A percentile compares a stretch with the other conserved stretches of the same genome.
Conservation (phyloP, 1,140 invertebrate species). For the Calycopis cecrops region DNA sequence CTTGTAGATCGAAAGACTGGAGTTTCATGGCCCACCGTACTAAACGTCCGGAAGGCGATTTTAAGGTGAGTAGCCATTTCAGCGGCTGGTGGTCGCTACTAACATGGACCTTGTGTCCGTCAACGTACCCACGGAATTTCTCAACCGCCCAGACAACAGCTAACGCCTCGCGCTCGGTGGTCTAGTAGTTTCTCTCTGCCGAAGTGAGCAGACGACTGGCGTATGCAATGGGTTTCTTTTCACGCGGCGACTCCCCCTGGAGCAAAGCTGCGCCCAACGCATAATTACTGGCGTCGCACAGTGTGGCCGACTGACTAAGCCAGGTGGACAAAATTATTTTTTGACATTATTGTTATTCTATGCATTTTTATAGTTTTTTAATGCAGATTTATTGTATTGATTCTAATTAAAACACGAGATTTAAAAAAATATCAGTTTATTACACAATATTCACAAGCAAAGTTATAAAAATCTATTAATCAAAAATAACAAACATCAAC, state of each 20-base stretch:
- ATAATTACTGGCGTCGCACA: too few relatives aligned
- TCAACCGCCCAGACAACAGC: slow-evolving; percentile 65
- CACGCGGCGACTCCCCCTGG: too few relatives aligned
- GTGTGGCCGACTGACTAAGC: slow-evolving; percentile 1
- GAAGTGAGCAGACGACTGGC: too few relatives aligned
- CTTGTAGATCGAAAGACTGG: slow-evolving; percentile 48
- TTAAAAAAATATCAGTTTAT: neutral
- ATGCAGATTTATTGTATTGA: slow-evolving; percentile 1
- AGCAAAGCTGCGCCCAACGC: too few relatives aligned
- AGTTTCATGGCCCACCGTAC: slow-evolving; percentile 63
- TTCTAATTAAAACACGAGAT: slow-evolving; percentile 5
- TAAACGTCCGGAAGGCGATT: slow-evolving; percentile 47
- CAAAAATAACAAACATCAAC: neutral
- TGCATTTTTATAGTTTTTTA: slow-evolving; percentile 4
- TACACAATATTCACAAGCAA: neutral
- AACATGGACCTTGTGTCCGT: slow-evolving; percentile 31
- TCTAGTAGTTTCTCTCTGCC: slow-evolving; percentile 63
- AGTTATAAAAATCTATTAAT: neutral
- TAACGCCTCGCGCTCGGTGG: slow-evolving; percentile 63
- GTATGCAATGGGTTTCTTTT: too few relatives aligned
- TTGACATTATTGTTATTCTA: slow-evolving; percentile 2
- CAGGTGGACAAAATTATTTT: slow-evolving; percentile 2
- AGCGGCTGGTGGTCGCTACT: slow-evolving; percentile 65
- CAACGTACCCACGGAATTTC: slow-evolving; percentile 51
- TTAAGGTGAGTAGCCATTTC: slow-evolving; percentile 59